Evolutionary conservation across 2,888 invertebrate species (phyloP), one percentile per base, ranked within the genome.

Genomic region (Parthenolecanium corni): DNA sequence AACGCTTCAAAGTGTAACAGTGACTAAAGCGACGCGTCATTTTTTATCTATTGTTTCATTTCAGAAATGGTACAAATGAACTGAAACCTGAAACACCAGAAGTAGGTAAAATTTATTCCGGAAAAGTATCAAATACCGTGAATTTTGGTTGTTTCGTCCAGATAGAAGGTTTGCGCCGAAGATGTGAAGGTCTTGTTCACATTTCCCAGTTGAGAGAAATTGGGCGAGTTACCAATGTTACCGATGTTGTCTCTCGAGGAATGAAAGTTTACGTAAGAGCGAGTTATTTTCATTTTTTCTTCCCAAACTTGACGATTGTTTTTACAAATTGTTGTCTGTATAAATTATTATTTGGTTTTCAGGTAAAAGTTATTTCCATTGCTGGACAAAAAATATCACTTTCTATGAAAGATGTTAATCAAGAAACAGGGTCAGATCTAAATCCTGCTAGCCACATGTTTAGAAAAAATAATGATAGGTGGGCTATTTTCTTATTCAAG

Each of bases 91-190:
- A 65, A 65, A 86, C 87, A 70, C 88, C 88, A 0, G 84, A 86
- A 68, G 79, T 85, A 3, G 88, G 87, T 0, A 86, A 86, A 81
- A 91, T 98, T 68, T 97, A 95, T 72, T 81, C 81, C 66, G 98
- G 95, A 0, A 87, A 90, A 74, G 92, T 98, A 0, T 90, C 92
- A 0, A 96, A 92, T 70, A 89, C 96, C 67, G 93, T 95, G 58
- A 86, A 89, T n/a, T 99, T 97, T 75, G 98, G 98, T 1, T 96
- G 96, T 73, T 98, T 98, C 74, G 92, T 96, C 0, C 93, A 95
- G 75, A 77, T 98, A 21, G 92, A 95, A 71, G 94, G 95, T 0
- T 77, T 98, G 52, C 80, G 84, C 53, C 85, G 88, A 68, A 80
- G 87, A 47, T 90, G 90, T 84, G 98, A 98, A 74, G 98, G 98